Conservation (phyloP, 2,888 invertebrate genomes). For the Nomada goodeniana region DNA sequence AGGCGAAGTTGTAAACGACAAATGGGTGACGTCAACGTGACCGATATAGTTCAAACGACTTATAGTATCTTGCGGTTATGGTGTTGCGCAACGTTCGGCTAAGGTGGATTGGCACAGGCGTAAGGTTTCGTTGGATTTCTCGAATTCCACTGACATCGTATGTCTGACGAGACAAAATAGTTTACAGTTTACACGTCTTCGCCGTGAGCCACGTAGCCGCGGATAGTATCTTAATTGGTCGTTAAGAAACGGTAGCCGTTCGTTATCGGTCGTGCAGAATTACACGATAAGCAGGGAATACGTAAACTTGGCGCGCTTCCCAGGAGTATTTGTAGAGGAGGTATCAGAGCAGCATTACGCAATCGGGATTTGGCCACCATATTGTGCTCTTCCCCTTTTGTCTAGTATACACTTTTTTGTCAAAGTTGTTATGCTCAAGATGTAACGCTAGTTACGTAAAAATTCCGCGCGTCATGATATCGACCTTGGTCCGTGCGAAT, state of each 20-base stretch:
- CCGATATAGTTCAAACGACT: constrained; percentile 48
- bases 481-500: constrained; percentile 2
- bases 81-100: constrained; percentile 61
- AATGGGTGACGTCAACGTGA: constrained; percentile 54
- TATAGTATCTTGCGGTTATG: constrained; percentile 64
- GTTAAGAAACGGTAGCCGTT: neutral
- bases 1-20: constrained; percentile 27
- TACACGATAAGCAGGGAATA: constrained; percentile 13
- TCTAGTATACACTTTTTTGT: neutral
- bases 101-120: constrained; percentile 55
- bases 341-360: neutral
- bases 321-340: too few species aligned
- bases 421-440: too few species aligned
- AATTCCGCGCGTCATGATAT: constrained; percentile 4
- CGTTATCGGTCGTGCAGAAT: neutral
- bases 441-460: neutral
- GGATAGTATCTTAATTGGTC: constrained; percentile 26
- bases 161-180: constrained; percentile 35
- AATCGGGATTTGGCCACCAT: neutral
- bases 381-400: neutral
- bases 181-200: constrained; percentile 12
- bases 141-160: constrained; percentile 59
- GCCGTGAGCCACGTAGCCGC: neutral
- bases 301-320: neutral
- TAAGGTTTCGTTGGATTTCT: constrained; percentile 64